phyloP scores from a whole-genome alignment of 2,113 vertebrate species.

The Felis catus region F.catus_Fca126_mat1.0 CM031412.1:175707501-175708000 shows the following conservation, averaged over 20 bases:
- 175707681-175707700: neutral
- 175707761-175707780: neutral
- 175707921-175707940: neutral
- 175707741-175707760: neutral
- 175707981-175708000: neutral
- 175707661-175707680: neutral
- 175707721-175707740: neutral
- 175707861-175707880: neutral
- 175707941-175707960: neutral
- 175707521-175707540: neutral
- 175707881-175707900: accelerated
- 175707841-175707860: neutral
- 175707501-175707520: neutral
- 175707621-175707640: neutral
- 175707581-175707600: neutral
- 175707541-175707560: neutral
- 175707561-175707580: neutral
- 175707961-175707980: neutral
- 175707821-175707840: neutral
- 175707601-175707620: neutral
- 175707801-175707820: neutral
- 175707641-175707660: neutral
- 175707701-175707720: neutral
- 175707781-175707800: no score
- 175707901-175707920: neutral